These are phyloP conservation scores for Phaethornis superciliosus DNA, from an alignment of 2,113 vertebrate genomes.

Conservation along the genomic window DNA sequence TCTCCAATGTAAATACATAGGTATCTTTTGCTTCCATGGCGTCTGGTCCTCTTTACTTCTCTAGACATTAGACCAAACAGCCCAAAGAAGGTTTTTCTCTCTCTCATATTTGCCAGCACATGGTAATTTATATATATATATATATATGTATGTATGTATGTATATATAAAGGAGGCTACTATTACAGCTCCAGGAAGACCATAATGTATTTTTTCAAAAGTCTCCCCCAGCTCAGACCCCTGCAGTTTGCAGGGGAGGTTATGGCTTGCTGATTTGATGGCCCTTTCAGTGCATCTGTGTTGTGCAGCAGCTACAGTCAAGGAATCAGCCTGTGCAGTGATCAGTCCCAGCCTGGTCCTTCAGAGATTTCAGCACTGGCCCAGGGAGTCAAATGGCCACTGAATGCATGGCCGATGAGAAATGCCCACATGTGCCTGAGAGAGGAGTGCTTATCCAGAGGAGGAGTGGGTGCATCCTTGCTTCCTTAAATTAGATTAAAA, in stretches of 20 bases:
- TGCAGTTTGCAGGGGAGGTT: not conserved
- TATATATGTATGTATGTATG: too few relatives aligned
- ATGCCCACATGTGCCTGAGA: not conserved
- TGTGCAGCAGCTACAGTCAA: not conserved
- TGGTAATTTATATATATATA: not conserved
- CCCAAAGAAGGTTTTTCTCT: not conserved
- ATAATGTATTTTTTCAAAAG: not conserved
- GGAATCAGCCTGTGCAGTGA: not conserved
- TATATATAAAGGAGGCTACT: not conserved
- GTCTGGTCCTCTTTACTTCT: not conserved
- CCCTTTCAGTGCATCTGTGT: not conserved
- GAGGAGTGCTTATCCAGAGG: not conserved
- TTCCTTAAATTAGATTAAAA: not conserved
- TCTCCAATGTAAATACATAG: not conserved
- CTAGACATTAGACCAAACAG: not conserved
- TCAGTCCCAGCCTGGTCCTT: not conserved
- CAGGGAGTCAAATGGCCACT: rapidly evolving
- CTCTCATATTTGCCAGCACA: not conserved
- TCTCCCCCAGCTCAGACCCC: not conserved
- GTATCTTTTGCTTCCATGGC: not conserved
- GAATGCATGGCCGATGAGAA: rapidly evolving
- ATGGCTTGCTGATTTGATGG: not conserved
- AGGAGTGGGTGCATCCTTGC: not conserved
- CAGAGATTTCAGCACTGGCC: not conserved
- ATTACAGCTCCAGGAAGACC: not conserved